A percentile compares a stretch with the other conserved stretches of the same genome.
Evolutionary conservation across 2,888 invertebrate genomes (phyloP).

Genomic region (Agelastica alni): DNA sequence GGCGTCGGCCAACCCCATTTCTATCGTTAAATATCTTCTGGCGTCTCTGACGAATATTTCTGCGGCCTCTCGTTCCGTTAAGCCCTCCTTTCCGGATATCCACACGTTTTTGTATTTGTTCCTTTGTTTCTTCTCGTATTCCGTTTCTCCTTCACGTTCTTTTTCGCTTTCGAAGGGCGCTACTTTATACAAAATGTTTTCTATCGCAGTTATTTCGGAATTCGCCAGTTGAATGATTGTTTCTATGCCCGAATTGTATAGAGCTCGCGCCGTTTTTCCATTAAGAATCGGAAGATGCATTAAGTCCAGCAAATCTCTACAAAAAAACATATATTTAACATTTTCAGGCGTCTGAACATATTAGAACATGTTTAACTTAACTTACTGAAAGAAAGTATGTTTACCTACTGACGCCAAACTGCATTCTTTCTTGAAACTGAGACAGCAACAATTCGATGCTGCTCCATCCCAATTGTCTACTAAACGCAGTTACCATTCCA

Average conservation of each 20-base stretch:
- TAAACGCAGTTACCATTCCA: constrained; percentile 97
- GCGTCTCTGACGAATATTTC: constrained; percentile 73
- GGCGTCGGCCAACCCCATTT: constrained; percentile 73
- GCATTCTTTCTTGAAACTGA: constrained; percentile 91
- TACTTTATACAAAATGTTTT: constrained; percentile 75
- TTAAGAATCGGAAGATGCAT: constrained; percentile 83
- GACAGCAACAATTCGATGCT: constrained; percentile 86
- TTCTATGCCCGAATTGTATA: constrained; percentile 81
- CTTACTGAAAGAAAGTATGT: no score
- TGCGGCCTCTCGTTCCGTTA: constrained; percentile 84
- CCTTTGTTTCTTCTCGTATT: constrained; percentile 66
- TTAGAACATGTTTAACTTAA: no score
- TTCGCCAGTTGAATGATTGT: constrained; percentile 78
- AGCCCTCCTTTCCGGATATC: constrained; percentile 78
- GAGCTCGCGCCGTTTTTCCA: constrained; percentile 79
- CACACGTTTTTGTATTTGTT: constrained; percentile 74
- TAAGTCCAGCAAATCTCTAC: constrained; percentile 85
- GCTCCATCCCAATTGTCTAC: constrained; percentile 89
- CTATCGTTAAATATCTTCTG: constrained; percentile 69
- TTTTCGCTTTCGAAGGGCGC: constrained; percentile 86
- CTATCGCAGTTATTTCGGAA: constrained; percentile 70
- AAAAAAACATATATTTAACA: no score
- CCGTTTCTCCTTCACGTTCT: constrained; percentile 71
- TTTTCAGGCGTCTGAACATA: no score
- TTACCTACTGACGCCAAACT: constrained; percentile 81